Evolutionary conservation across 2,888 invertebrate species (phyloP).

Genomic region (Amphimallon solstitiale): DNA sequence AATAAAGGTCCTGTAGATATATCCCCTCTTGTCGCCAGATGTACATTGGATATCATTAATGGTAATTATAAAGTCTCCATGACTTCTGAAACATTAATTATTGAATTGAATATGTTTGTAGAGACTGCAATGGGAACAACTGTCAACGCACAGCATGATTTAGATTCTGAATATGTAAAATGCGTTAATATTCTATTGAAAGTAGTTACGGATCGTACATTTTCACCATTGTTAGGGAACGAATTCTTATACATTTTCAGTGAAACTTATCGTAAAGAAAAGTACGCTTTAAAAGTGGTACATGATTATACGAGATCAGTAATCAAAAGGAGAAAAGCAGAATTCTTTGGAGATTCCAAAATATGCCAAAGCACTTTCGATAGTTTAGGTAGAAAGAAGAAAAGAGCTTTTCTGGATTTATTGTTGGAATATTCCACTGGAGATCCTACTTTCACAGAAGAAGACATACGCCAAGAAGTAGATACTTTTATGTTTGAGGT

Average conservation of each 20-base stretch:
- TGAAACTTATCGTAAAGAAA: constrained; percentile 67
- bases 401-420: constrained; percentile 43
- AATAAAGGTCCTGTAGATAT: constrained; percentile 66
- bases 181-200: constrained; percentile 68
- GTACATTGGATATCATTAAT: constrained; percentile 70
- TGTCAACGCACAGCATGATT: constrained; percentile 74
- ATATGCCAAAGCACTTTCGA: neutral
- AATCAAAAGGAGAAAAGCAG: constrained; percentile 63
- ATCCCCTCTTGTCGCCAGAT: constrained; percentile 70
- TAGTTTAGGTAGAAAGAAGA: constrained; percentile 29
- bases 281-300: constrained; percentile 63
- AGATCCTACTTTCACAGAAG: constrained; percentile 54
- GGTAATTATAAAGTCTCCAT: constrained; percentile 58
- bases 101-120: neutral
- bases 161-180: constrained; percentile 75
- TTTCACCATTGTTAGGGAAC: constrained; percentile 64
- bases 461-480: constrained; percentile 45
- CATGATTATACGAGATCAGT: constrained; percentile 69
- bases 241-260: constrained; percentile 65
- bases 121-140: constrained; percentile 77
- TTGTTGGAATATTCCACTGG: constrained; percentile 51
- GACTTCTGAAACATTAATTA: neutral
- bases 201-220: constrained; percentile 45
- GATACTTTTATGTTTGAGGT: constrained; percentile 47
- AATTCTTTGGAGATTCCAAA: neutral